Conservation (phyloP, 1,140 invertebrate species). For the Diuraphis noxia region DNA sequence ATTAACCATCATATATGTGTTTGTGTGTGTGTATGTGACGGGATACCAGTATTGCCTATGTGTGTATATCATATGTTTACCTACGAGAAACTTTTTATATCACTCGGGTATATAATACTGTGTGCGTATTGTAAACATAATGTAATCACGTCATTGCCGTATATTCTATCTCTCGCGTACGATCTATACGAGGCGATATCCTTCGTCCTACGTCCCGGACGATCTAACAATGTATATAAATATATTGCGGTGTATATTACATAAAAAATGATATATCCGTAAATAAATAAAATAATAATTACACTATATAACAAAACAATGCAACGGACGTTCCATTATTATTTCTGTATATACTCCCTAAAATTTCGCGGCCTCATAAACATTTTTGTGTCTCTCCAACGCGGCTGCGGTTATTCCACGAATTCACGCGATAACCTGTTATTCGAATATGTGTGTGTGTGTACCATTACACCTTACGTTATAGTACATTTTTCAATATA, state of each 20-base stretch:
- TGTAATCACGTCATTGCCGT: constrained; percentile 46
- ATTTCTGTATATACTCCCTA: not conserved
- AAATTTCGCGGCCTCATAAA: constrained; percentile 15
- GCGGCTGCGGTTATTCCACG: not conserved
- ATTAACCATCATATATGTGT: constrained; percentile 20
- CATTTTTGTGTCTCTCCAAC: not conserved
- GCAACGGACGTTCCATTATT: not conserved
- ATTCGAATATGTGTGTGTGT: not conserved
- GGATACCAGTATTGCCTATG: not conserved
- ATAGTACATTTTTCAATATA: constrained; percentile 6
- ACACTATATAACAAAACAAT: not conserved
- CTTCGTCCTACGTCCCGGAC: constrained; percentile 21
- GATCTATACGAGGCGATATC: constrained; percentile 39
- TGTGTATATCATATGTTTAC: not conserved
- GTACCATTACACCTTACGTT: not conserved
- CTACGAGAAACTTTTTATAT: constrained; percentile 26
- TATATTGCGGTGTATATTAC: not conserved
- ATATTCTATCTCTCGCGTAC: constrained; percentile 20
- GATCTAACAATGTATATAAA: not conserved
- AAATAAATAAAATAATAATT: constrained; percentile 13
- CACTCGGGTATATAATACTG: not conserved
- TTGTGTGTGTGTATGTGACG: not conserved
- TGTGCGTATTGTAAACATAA: constrained; percentile 16
- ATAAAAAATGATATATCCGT: not conserved
- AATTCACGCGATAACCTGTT: constrained; percentile 30